Base-by-base conservation (phyloP, 2,797 vertebrate species). In the Sebastes taczanowskii region DNA sequence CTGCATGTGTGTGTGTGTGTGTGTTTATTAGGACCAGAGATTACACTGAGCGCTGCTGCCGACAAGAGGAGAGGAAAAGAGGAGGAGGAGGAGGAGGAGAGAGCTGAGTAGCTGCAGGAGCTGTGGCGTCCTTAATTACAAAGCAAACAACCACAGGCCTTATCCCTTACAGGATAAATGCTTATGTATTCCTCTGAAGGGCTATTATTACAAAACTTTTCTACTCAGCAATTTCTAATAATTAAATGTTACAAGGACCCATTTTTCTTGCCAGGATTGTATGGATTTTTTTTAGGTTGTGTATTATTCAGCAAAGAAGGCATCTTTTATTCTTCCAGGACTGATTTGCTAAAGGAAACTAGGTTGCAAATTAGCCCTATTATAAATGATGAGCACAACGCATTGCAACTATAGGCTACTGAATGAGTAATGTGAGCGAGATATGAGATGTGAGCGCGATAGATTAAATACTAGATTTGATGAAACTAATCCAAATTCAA, bases 71-170 rank as follows among this genome's bases (percentile, higher is more conserved):
- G 82, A 87, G 87, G 77, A 85, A 79, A 78, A 84, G 23, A 23
- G 23, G 78, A 81, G 80, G 68, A 81, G 38, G 74, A 86, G 82
- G 71, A 83, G 81, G 85, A 88, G 83, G 77, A 80, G 86, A 81
- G 78, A 82, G 73, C 71, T 55, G 77, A 82, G 83, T 86, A 85
- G 91, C 92, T 91, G 82, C 86, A 89, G 89, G 89, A 91, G 73
- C 77, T 86, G 85, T 78, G 81, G 70, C 73, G 32, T 90, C 90
- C 88, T 91, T 94, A 94, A 94, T 95, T 92, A 93, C 85, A 91
- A 89, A 84, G 89, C 92, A 95, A 94, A 94, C 94, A 94, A 89
- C 91, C 83, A 38, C 84, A 61, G 88, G 91, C 89, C 78, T 79
- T 86, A 79, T 91, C 80, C 81, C 74, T 88, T 55, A 79, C 84